Conservation (phyloP, 1,140 invertebrate species). For the Hyphantria cunea region DNA sequence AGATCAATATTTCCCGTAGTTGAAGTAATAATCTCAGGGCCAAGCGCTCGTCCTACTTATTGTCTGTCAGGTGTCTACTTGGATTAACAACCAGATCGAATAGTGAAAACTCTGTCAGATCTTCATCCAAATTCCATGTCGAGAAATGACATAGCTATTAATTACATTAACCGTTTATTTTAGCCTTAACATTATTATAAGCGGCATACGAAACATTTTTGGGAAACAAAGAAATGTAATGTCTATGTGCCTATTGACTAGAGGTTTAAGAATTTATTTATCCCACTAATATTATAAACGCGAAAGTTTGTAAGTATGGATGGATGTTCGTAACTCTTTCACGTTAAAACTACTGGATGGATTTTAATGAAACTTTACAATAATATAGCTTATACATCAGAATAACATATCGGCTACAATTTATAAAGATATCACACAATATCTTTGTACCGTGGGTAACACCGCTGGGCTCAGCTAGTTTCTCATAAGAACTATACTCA, state of each 20-base stretch:
- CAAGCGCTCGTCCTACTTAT: slow-evolving; percentile 40
- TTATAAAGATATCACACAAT: too few species aligned
- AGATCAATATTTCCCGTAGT: slow-evolving; percentile 78
- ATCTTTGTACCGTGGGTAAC: too few species aligned
- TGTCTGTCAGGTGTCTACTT: slow-evolving; percentile 30
- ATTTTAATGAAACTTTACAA: too few species aligned
- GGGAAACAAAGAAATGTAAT: not conserved
- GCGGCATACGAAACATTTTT: not conserved
- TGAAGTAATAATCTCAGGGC: slow-evolving; percentile 67
- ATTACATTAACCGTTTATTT: not conserved
- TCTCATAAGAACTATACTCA: too few species aligned
- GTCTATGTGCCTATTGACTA: not conserved
- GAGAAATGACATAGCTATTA: not conserved
- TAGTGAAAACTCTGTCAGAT: slow-evolving; percentile 22
- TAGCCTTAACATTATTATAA: not conserved
- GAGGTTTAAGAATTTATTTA: too few species aligned
- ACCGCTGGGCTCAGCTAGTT: too few species aligned
- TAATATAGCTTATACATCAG: too few species aligned
- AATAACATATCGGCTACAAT: too few species aligned
- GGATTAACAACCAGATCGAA: slow-evolving; percentile 43
- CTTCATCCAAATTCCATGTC: slow-evolving; percentile 11
- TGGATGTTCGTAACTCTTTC: too few species aligned
- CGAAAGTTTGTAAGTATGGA: too few species aligned
- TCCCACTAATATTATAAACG: too few species aligned
- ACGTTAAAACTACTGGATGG: too few species aligned